A percentile compares a stretch with the other conserved stretches of the same genome.
phyloP scores from a whole-genome alignment of 2,888 invertebrate species.

The Orthosia gothica region DNA sequence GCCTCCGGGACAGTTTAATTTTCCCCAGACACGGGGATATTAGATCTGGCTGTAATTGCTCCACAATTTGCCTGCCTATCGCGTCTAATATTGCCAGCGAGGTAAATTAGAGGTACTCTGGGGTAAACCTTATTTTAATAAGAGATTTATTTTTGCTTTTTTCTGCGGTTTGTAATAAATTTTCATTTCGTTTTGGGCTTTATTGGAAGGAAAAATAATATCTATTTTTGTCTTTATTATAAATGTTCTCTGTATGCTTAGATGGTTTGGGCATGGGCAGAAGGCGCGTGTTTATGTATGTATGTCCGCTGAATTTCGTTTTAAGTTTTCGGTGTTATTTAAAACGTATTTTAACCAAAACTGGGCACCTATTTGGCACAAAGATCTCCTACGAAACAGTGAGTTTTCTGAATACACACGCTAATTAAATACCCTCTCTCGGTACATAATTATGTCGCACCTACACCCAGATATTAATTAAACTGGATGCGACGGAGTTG shows the following conservation, averaged over 20 bases:
- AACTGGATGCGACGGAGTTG: constrained; percentile 19
- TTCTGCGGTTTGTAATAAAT: constrained; percentile 3
- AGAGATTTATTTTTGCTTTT: constrained; percentile 18
- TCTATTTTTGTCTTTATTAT: not conserved
- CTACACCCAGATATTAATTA: constrained; percentile 34
- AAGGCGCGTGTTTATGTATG: too few relatives aligned
- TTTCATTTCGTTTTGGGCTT: constrained; percentile 8
- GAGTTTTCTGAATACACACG: not conserved
- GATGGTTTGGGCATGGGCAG: too few relatives aligned
- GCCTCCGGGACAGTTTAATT: constrained; percentile 44
- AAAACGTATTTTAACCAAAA: not conserved
- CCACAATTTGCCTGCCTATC: constrained; percentile 42
- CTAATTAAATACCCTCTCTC: constrained; percentile 15
- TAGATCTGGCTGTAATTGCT: constrained; percentile 47
- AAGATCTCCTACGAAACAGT: not conserved
- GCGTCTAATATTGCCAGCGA: constrained; percentile 23
- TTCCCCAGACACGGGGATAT: constrained; percentile 41
- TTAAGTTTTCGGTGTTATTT: not conserved
- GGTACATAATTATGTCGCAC: constrained; percentile 3
- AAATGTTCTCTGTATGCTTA: too few relatives aligned
- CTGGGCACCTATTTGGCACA: not conserved
- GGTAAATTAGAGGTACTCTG: constrained; percentile 39
- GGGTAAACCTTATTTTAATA: constrained; percentile 47
- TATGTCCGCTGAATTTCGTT: not conserved
- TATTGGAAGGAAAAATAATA: not conserved